Evolutionary conservation across 2,797 vertebrate species (phyloP).

Genomic region (Myotis vivesi): DNA sequence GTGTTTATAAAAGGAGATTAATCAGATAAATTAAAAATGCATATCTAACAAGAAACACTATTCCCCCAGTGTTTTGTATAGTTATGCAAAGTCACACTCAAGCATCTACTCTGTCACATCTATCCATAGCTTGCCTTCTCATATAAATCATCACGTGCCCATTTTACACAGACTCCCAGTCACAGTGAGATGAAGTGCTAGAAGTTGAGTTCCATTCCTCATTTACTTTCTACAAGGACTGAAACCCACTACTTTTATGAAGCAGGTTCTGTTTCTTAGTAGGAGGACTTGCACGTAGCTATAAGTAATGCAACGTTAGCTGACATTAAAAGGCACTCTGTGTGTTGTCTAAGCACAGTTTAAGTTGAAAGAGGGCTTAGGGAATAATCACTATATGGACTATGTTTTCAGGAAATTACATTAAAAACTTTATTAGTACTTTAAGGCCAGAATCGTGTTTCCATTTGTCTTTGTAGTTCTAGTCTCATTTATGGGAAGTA

Average conservation of each 20-base stretch:
- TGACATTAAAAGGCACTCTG: neutral
- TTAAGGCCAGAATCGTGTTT: slow-evolving; percentile 28
- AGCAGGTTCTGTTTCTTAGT: neutral
- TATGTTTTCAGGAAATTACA: slow-evolving; percentile 40
- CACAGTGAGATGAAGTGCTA: neutral
- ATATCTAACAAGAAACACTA: neutral
- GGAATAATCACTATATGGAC: neutral
- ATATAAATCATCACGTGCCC: neutral
- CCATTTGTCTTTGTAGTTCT: slow-evolving; percentile 42
- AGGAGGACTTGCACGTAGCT: neutral
- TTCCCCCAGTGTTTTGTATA: neutral
- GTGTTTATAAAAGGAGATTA: neutral
- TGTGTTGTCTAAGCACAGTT: neutral
- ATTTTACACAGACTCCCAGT: neutral
- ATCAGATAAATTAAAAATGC: neutral
- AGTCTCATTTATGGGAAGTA: slow-evolving; percentile 25
- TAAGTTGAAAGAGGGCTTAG: slow-evolving; percentile 32
- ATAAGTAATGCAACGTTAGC: neutral
- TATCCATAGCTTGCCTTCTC: neutral
- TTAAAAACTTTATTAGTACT: slow-evolving; percentile 44
- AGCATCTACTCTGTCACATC: neutral
- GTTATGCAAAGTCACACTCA: neutral
- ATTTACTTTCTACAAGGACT: neutral
- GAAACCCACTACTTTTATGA: neutral
- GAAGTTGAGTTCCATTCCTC: neutral